Evolutionary conservation across 2,888 invertebrate genomes (phyloP).

Genomic region (Sussaba pulchella): DNA sequence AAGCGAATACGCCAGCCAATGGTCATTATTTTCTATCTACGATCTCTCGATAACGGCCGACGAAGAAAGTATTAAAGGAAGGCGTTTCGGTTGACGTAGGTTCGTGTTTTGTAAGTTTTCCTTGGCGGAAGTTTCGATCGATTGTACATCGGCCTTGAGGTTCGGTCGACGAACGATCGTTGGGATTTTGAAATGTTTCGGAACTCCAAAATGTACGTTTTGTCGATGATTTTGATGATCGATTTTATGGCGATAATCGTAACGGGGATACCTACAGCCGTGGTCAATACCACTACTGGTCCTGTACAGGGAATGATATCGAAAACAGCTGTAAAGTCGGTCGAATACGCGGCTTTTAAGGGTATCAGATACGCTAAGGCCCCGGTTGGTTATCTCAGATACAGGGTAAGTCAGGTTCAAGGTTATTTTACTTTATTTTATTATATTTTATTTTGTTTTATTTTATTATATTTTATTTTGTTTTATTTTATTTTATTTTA

Average conservation of each 20-base stretch:
- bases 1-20: background rate
- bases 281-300: constrained; percentile 30
- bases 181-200: background rate
- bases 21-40: background rate
- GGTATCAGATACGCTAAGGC: constrained; percentile 33
- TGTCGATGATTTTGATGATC: background rate
- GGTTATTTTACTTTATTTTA: background rate
- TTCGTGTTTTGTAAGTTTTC: background rate
- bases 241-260: background rate
- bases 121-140: too few species aligned
- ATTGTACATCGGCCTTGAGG: too few species aligned
- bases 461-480: too few species aligned
- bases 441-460: background rate
- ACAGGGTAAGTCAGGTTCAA: constrained; percentile 2
- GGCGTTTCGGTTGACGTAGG: background rate
- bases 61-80: background rate
- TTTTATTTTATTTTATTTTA: background rate
- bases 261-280: background rate
- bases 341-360: constrained; percentile 36
- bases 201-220: background rate
- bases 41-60: background rate
- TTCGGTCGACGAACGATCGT: background rate
- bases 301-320: constrained; percentile 44
- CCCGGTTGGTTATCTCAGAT: constrained; percentile 35
- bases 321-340: background rate